These are phyloP conservation scores for Ectemnius continuus DNA, from an alignment of 2,888 invertebrate genomes.

Conservation along the genomic window DNA sequence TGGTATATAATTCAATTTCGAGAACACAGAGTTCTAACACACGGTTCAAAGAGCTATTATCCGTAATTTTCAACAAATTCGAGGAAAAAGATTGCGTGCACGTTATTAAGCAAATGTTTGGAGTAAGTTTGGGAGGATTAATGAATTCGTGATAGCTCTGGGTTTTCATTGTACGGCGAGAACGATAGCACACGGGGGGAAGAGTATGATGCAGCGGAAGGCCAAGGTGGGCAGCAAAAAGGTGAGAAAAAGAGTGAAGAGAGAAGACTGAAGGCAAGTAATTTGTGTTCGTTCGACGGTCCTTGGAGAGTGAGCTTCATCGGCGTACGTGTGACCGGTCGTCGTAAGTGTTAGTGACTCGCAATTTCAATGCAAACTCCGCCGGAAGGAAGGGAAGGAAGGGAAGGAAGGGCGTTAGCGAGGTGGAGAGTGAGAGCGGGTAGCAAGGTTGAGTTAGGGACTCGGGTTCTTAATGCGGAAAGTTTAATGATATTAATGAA, in stretches of 20 bases:
- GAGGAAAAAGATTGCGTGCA: no score
- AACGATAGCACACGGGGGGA: neutral
- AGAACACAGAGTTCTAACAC: no score
- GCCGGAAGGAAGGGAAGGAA: slow-evolving; percentile 34
- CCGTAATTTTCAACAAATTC: no score
- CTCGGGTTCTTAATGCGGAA: slow-evolving; percentile 51
- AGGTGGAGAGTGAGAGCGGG: slow-evolving; percentile 17
- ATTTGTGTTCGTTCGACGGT: slow-evolving; percentile 28
- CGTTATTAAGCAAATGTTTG: no score
- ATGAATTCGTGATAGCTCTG: no score
- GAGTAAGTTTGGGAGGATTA: no score
- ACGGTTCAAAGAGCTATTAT: no score
- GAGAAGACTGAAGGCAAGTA: neutral
- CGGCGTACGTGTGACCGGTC: slow-evolving; percentile 10
- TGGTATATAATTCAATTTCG: no score
- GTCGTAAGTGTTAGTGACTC: neutral
- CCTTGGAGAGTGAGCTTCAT: slow-evolving; percentile 9
- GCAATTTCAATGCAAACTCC: slow-evolving; percentile 55
- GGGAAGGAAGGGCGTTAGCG: slow-evolving; percentile 29
- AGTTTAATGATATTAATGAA: slow-evolving; percentile 66
- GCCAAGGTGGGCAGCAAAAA: no score
- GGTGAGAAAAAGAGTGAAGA: neutral
- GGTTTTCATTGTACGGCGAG: no score
- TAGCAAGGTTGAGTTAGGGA: slow-evolving; percentile 20
- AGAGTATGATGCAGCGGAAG: neutral